Conservation (phyloP, 1,140 invertebrate species). For the fruit fly (Drosophila melanogaster) region Release_6_plus_ISO1_MT NT_033779.5:19249001-19249500, state of each 20-base stretch:
- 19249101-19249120: constrained; percentile 72
- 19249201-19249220: constrained; percentile 64
- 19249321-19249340: constrained; percentile 84
- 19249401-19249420: constrained; percentile 81
- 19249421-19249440: constrained; percentile 79
- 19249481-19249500: constrained; percentile 52
- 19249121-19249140: constrained; percentile 68
- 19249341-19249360: constrained; percentile 55
- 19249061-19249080: background rate
- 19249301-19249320: constrained; percentile 84
- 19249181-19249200: constrained; percentile 82
- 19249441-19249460: constrained; percentile 69
- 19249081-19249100: constrained; percentile 17
- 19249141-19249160: constrained; percentile 69
- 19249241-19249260: constrained; percentile 1
- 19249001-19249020: constrained; percentile 76
- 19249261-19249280: constrained; percentile 69
- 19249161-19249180: constrained; percentile 65
- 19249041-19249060: background rate
- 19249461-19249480: constrained; percentile 47
- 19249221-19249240: constrained; percentile 28
- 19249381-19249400: constrained; percentile 61
- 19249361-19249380: constrained; percentile 3
- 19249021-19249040: constrained; percentile 10
- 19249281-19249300: constrained; percentile 84